Conservation (phyloP, 2,888 invertebrate species). For the Campoplex capitator region DNA sequence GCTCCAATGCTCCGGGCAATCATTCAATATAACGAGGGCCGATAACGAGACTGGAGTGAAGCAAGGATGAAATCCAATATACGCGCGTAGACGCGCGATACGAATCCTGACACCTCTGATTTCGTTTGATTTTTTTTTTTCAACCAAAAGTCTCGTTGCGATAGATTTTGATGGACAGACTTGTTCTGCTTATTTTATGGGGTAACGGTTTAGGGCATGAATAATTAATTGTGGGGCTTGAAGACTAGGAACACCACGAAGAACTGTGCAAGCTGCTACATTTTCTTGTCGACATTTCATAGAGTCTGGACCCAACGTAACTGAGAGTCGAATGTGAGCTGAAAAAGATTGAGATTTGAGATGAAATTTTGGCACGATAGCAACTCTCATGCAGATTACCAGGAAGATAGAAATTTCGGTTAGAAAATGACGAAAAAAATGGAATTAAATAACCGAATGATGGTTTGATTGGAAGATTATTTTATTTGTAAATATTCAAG, state of each 20-base stretch:
- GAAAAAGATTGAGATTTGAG: background rate
- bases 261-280: background rate
- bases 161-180: background rate
- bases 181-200: too few relatives aligned
- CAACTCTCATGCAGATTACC: background rate
- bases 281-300: background rate
- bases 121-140: background rate
- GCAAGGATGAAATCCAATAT: background rate
- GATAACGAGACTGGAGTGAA: conserved; percentile 1
- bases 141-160: background rate
- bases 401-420: background rate
- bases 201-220: background rate
- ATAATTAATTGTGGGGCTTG: background rate
- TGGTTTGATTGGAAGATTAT: background rate
- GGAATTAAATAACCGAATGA: background rate
- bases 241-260: background rate
- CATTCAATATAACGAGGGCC: conserved; percentile 2
- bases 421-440: background rate
- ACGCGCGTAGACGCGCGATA: background rate
- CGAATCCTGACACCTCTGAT: background rate
- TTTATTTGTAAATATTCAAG: background rate
- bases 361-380: background rate
- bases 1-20: background rate
- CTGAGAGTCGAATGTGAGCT: too few relatives aligned
- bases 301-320: background rate